A percentile compares a stretch with the other conserved stretches of the same genome.
Conservation (phyloP, 2,113 vertebrate species). For the Mobula birostris region DNA sequence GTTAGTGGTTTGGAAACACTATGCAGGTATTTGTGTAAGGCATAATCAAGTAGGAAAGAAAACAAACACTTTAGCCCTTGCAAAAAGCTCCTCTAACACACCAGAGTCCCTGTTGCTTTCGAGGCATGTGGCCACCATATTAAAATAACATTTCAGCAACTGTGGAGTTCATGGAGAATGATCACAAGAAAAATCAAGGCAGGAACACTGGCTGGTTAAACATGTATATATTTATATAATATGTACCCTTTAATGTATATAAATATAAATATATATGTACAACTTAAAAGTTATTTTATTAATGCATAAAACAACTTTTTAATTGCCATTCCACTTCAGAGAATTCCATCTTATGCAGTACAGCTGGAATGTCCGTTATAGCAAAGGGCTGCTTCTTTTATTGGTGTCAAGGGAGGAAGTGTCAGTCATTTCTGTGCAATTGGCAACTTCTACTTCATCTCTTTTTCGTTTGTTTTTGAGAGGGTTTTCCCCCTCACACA, state of each 20-base stretch:
- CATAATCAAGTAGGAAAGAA: background rate
- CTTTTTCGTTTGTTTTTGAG: constrained; percentile 81
- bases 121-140: constrained; percentile 20
- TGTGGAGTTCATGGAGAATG: background rate
- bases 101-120: background rate
- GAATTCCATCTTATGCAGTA: background rate
- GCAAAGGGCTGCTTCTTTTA: constrained; percentile 50
- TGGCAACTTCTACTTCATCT: constrained; percentile 49
- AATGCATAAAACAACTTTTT: background rate
- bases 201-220: background rate
- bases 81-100: background rate
- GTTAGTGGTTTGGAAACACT: background rate
- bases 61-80: background rate
- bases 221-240: background rate
- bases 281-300: too few relatives aligned
- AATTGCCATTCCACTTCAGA: background rate
- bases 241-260: background rate
- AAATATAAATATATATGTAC: background rate
- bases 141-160: constrained; percentile 27
- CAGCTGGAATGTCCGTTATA: background rate
- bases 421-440: constrained; percentile 46
- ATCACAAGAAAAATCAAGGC: background rate
- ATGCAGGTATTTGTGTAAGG: background rate
- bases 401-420: constrained; percentile 44
- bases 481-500: constrained; percentile 60